Percentiles rank a stretch among this genome's conserved stretches.
These are phyloP conservation scores for Drosophila bocqueti DNA, from an alignment of 1,140 invertebrate genomes.

Conservation along the genomic window DNA sequence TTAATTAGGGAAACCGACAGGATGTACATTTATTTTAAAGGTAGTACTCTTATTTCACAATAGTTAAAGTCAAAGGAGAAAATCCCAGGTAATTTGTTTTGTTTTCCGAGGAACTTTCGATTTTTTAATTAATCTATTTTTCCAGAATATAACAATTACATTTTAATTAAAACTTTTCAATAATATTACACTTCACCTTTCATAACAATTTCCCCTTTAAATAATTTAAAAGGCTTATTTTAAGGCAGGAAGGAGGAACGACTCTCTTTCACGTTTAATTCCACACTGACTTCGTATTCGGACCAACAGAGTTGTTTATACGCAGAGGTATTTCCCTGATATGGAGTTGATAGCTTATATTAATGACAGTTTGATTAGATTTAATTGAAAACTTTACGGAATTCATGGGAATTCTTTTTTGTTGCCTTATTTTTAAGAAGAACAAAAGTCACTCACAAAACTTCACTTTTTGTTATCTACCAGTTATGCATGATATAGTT, in stretches of 20 bases:
- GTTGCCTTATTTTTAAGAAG: constrained; percentile 1
- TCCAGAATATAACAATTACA: neutral
- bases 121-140: neutral
- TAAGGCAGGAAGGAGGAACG: neutral
- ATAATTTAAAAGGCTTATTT: neutral
- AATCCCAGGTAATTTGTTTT: neutral
- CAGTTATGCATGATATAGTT: constrained; percentile 23
- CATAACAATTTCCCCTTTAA: constrained; percentile 1
- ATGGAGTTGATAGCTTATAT: constrained; percentile 18
- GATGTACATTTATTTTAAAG: too few species aligned
- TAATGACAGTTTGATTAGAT: constrained; percentile 51
- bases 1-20: too few species aligned
- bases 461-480: constrained; percentile 19
- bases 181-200: constrained; percentile 15
- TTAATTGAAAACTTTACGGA: constrained; percentile 35
- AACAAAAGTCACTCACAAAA: neutral
- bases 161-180: neutral
- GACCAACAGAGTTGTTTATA: constrained; percentile 4
- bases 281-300: constrained; percentile 9
- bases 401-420: constrained; percentile 21
- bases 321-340: constrained; percentile 20
- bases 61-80: neutral
- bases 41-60: too few species aligned
- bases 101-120: neutral
- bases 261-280: constrained; percentile 3